phyloP scores from a whole-genome alignment of 1,140 invertebrate species.

The Druon quercuslanigerum region DNA sequence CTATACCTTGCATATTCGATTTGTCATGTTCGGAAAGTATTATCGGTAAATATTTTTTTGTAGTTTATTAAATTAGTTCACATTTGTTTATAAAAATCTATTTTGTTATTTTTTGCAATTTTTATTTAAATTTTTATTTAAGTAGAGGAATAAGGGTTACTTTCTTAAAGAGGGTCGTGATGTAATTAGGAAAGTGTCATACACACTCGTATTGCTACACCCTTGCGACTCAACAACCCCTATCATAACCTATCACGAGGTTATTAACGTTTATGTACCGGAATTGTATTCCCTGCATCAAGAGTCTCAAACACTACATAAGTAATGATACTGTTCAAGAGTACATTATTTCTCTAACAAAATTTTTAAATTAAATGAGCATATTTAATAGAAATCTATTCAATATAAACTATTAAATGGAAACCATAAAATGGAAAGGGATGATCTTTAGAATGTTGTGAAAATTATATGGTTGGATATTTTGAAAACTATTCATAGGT shows the following conservation, averaged over 20 bases:
- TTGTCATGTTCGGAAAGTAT: too few relatives aligned
- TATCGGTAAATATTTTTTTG: too few relatives aligned
- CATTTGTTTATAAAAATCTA: neutral
- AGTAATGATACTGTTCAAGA: neutral
- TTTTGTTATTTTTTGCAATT: neutral
- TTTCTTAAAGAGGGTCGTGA: conserved; percentile 63
- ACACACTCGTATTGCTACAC: conserved; percentile 59
- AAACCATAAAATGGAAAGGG: too few relatives aligned
- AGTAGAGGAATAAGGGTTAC: conserved; percentile 55
- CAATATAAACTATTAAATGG: too few relatives aligned
- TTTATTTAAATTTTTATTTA: neutral
- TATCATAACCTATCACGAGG: conserved; percentile 47
- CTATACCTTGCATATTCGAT: too few relatives aligned
- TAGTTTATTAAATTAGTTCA: too few relatives aligned
- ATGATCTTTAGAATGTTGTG: too few relatives aligned
- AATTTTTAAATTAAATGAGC: neutral
- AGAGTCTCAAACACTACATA: neutral
- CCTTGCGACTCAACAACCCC: conserved; percentile 51
- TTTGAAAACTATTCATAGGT: too few relatives aligned
- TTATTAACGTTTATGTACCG: conserved; percentile 36
- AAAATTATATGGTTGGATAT: too few relatives aligned
- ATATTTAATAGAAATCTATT: too few relatives aligned
- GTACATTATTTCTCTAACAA: neutral
- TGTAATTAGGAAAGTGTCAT: conserved; percentile 71
- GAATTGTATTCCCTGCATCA: neutral